These are phyloP conservation scores for Hemiscyllium ocellatum DNA, from an alignment of 2,113 vertebrate genomes.

Conservation along the genomic window DNA sequence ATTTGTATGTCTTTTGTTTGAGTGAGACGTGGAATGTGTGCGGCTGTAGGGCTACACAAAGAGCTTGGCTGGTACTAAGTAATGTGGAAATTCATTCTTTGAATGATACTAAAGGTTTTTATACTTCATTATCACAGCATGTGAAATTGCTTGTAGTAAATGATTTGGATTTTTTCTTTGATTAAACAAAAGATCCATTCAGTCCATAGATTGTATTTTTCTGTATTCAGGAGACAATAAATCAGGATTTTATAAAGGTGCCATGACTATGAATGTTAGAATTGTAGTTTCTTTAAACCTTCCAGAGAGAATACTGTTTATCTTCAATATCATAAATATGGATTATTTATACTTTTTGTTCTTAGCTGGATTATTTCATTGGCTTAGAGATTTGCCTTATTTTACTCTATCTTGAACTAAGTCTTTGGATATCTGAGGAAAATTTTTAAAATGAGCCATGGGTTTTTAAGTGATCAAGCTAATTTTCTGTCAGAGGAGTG, in stretches of 20 bases:
- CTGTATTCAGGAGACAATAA: constrained; percentile 55
- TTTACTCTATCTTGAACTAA: background rate
- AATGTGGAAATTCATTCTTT: constrained; percentile 92
- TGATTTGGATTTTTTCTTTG: constrained; percentile 80
- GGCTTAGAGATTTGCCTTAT: background rate
- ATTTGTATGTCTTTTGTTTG: constrained; percentile 84
- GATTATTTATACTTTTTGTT: constrained; percentile 7
- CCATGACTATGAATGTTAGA: background rate
- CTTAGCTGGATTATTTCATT: background rate
- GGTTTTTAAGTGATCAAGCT: background rate
- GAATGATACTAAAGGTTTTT: constrained; percentile 84
- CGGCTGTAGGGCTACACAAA: constrained; percentile 53
- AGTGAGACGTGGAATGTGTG: constrained; percentile 42
- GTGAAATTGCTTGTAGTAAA: constrained; percentile 97
- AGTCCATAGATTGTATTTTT: constrained; percentile 59
- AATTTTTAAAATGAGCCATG: background rate
- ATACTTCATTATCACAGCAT: constrained; percentile 99
- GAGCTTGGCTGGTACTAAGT: constrained; percentile 72
- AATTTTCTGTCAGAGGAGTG: background rate
- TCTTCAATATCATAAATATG: background rate
- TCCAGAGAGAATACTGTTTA: background rate
- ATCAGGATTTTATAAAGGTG: constrained; percentile 45
- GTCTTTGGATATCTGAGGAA: background rate
- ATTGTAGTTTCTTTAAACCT: background rate
- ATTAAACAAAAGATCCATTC: constrained; percentile 67